Conservation (phyloP, 1,140 invertebrate species). For the Steinernema feltiae region DNA sequence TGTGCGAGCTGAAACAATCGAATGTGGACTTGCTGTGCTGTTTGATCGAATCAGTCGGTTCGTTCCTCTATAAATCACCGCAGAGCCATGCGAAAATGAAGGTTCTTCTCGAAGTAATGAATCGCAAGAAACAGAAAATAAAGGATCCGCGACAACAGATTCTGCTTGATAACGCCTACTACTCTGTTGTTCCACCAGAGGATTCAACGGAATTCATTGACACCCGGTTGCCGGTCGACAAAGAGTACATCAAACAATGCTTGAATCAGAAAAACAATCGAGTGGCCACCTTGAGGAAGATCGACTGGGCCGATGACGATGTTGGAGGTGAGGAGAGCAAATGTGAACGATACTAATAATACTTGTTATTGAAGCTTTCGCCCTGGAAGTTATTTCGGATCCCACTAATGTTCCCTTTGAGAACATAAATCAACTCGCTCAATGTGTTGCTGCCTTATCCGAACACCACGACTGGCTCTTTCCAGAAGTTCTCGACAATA, state of each 20-base stretch:
- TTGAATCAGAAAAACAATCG: conserved; percentile 22
- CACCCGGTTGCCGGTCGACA: neutral
- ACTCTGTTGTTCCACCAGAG: conserved; percentile 31
- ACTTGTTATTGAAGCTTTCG: conserved; percentile 18
- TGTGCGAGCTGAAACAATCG: conserved; percentile 29
- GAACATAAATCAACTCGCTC: conserved; percentile 1
- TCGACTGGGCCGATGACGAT: conserved; percentile 14
- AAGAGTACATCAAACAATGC: conserved; percentile 23
- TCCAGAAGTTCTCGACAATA: neutral
- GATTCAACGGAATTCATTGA: neutral
- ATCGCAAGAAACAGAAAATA: conserved; percentile 30
- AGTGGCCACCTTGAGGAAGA: neutral
- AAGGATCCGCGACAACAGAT: conserved; percentile 34
- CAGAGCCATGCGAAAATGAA: conserved; percentile 36
- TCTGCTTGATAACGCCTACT: conserved; percentile 36
- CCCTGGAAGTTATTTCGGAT: conserved; percentile 8
- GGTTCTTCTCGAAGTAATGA: conserved; percentile 30
- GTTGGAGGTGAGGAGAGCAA: neutral
- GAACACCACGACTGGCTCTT: conserved; percentile 4
- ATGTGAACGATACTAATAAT: neutral
- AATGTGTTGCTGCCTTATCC: neutral
- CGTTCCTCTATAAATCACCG: conserved; percentile 29
- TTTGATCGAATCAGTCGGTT: conserved; percentile 24
- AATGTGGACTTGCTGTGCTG: conserved; percentile 27
- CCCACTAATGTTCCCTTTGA: neutral